Base-by-base conservation (phyloP, 1,140 invertebrate species). In the Phymorhynchus buccinoides region DNA sequence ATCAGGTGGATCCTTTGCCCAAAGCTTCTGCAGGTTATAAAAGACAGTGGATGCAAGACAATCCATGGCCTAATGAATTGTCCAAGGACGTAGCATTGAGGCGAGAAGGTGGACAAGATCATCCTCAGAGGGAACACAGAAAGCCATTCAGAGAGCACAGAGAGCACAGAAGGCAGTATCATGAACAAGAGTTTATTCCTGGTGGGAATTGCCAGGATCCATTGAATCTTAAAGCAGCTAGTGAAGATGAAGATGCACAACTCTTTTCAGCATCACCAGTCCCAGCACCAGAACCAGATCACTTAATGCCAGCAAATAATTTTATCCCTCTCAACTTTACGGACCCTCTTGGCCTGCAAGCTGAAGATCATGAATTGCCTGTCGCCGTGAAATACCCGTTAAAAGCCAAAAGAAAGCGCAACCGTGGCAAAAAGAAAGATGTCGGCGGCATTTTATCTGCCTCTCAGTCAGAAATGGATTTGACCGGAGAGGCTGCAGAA, bases 221-320 rank as follows among this genome's bases (percentile, higher is more conserved):
- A 41, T 41, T 75, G 37, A 75, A 75, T 41, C 73, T 75, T 27
- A 35, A 41, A 41, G 73, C 37, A 35, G 18, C 35, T 71, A 4
- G 68, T 18, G 12, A 12, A 18, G 68, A 18, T 27, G 73, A 75
- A 41, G 37, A 75, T 14, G 0, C 42, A 14, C 73, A 12, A 41
- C 9, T 22, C 35, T 62, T 62, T 27, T 62, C 56, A 12, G 2
- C 73, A 41, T 37, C 73, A 22, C 35, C 35, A 41, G 12, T 75
- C 12, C 73, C 73, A 41, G 35, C 32, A 41, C 73, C 73, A 41
- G 73, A 75, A 22, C 73, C 73, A 75, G 35, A 75, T 14, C 73
- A 37, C 42, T 75, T 41, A 35, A 39, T 27, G 35, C 73, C 73
- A 22, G 73, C 27, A 27, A 75, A 75, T 22, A 75, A 75, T 75